phyloP scores from a whole-genome alignment of 2,113 vertebrate genomes.

The Austrofundulus limnaeus region DNA sequence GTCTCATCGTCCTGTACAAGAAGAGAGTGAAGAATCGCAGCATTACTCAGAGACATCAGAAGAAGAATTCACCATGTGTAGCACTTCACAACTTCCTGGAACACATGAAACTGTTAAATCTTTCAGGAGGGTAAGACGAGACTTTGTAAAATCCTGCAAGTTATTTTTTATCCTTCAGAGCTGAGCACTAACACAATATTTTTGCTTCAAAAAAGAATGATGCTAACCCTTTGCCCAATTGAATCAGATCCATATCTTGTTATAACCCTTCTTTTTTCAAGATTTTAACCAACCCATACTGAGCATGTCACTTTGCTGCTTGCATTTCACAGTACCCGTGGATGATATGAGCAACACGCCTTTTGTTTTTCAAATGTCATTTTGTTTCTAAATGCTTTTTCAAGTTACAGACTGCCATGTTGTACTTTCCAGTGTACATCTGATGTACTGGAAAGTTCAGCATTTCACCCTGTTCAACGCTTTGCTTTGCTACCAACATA shows the following conservation, averaged over 20 bases:
- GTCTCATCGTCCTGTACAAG: slow-evolving; percentile 55
- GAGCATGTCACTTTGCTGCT: slow-evolving; percentile 59
- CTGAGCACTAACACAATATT: slow-evolving; percentile 45
- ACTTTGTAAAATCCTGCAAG: slow-evolving; percentile 59
- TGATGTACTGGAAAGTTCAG: slow-evolving; percentile 49
- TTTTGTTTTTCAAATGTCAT: slow-evolving; percentile 51
- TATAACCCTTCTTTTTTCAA: slow-evolving; percentile 43
- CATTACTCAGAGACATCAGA: slow-evolving; percentile 54
- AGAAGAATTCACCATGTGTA: slow-evolving; percentile 78
- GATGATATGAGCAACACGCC: not conserved
- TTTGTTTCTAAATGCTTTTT: slow-evolving; percentile 26
- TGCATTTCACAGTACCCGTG: slow-evolving; percentile 23
- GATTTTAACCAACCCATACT: slow-evolving; percentile 37
- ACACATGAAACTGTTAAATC: slow-evolving; percentile 69
- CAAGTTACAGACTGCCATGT: slow-evolving; percentile 43
- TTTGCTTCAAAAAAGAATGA: slow-evolving; percentile 57
- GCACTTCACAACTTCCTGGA: slow-evolving; percentile 75
- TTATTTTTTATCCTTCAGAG: slow-evolving; percentile 47
- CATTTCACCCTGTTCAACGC: slow-evolving; percentile 49
- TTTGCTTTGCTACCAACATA: slow-evolving; percentile 44
- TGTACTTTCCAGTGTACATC: slow-evolving; percentile 41
- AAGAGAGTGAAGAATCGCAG: slow-evolving; percentile 35
- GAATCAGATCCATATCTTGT: slow-evolving; percentile 37
- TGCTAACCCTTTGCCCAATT: slow-evolving; percentile 57
- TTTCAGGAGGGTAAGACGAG: slow-evolving; percentile 85